Conservation (phyloP, 2,113 vertebrate species). For the Erpornis zantholeuca region DNA sequence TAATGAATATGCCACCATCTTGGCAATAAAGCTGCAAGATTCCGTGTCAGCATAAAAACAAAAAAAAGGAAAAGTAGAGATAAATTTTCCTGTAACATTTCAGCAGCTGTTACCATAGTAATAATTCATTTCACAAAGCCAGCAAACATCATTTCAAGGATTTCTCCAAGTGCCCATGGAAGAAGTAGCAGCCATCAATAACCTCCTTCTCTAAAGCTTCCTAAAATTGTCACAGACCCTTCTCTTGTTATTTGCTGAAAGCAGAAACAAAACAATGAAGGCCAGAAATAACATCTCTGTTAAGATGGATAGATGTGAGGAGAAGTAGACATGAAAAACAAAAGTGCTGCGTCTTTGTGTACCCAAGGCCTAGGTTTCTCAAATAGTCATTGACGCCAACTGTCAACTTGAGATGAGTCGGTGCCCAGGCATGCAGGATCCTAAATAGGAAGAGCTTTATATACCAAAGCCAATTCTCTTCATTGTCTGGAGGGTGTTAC, state of each 20-base stretch:
- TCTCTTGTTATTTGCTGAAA: conserved; percentile 1
- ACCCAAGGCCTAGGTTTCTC: background rate
- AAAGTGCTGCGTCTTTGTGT: background rate
- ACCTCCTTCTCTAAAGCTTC: background rate
- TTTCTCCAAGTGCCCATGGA: conserved; percentile 10
- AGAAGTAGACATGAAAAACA: background rate
- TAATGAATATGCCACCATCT: background rate
- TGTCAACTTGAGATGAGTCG: background rate
- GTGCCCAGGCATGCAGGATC: background rate
- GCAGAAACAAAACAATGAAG: background rate
- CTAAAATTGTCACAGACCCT: conserved; percentile 27
- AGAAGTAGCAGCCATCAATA: conserved; percentile 14
- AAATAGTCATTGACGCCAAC: accelerated
- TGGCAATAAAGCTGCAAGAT: background rate
- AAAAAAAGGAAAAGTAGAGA: background rate
- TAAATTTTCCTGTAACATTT: background rate
- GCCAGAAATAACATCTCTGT: background rate
- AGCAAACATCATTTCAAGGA: conserved; percentile 38
- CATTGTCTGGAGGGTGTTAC: background rate
- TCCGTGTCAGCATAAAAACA: background rate
- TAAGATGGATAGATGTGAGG: background rate
- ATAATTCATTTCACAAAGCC: background rate
- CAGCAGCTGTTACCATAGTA: conserved; percentile 56
- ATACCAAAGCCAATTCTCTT: background rate
- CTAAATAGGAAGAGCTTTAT: background rate